Evolutionary conservation across 2,888 invertebrate genomes (phyloP).

Genomic region (Drosophila macrospina): DNA sequence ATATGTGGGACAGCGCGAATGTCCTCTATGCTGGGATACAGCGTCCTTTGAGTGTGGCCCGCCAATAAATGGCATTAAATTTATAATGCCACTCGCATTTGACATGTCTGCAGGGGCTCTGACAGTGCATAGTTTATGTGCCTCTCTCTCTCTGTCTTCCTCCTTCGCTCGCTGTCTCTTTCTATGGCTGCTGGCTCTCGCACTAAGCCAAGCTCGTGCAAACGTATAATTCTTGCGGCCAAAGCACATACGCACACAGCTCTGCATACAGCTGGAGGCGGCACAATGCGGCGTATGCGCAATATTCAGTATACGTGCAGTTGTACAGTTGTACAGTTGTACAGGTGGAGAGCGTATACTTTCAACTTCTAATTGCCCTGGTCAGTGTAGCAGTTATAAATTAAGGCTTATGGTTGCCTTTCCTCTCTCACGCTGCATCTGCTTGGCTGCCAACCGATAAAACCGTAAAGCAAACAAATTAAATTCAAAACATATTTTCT

Average conservation of each 20-base stretch:
- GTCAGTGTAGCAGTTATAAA: conserved; percentile 51
- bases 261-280: conserved; percentile 7
- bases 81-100: conserved; percentile 48
- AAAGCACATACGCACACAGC: conserved; percentile 11
- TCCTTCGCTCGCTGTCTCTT: not conserved
- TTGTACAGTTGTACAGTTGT: conserved; percentile 11
- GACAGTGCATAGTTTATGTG: conserved; percentile 42
- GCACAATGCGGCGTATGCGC: conserved; percentile 65
- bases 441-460: not conserved
- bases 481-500: conserved; percentile 51
- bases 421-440: not conserved
- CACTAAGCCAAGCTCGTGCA: conserved; percentile 14
- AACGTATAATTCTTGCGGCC: conserved; percentile 23
- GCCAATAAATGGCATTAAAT: conserved; percentile 61
- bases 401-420: conserved; percentile 54
- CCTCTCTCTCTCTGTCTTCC: not conserved
- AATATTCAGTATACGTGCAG: conserved; percentile 34
- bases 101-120: conserved; percentile 28
- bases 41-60: conserved; percentile 15
- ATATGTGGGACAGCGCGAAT: not conserved
- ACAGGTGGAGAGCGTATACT: conserved; percentile 29
- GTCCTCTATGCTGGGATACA: conserved; percentile 4
- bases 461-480: conserved; percentile 64
- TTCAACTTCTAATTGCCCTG: conserved; percentile 57
- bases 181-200: not conserved